Conservation (phyloP, 2,888 invertebrate species). For the Plusia festucae region DNA sequence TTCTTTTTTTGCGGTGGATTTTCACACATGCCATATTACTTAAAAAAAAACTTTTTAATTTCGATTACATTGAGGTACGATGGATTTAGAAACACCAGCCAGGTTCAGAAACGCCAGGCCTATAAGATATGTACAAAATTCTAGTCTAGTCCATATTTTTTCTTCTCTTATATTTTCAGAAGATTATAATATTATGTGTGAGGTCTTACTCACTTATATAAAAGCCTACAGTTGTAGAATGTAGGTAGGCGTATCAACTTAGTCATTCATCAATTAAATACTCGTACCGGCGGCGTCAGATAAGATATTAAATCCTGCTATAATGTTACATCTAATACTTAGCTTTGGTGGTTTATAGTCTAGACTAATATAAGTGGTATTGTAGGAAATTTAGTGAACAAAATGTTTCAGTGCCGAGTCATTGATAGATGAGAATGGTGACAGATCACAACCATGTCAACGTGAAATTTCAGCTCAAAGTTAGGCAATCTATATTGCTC, state of each 20-base stretch:
- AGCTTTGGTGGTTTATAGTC: slow-evolving; percentile 19
- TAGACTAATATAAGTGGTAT: not conserved
- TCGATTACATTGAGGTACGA: no score
- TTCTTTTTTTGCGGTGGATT: no score
- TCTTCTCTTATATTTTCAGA: not conserved
- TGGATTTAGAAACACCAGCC: no score
- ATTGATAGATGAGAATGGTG: not conserved
- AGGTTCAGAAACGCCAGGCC: no score
- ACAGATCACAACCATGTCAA: no score
- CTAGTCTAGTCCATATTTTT: no score
- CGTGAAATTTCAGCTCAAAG: not conserved
- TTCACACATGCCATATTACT: no score
- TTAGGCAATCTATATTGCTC: not conserved
- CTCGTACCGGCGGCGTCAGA: slow-evolving; percentile 22
- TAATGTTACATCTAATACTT: slow-evolving; percentile 35
- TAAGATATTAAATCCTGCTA: slow-evolving; percentile 32
- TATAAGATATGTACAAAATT: no score
- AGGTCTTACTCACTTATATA: slow-evolving; percentile 16
- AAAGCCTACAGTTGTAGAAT: slow-evolving; percentile 29
- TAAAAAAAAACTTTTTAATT: no score
- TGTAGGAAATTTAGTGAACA: not conserved
- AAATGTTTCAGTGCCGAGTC: not conserved
- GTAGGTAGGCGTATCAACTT: slow-evolving; percentile 37
- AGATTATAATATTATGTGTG: not conserved
- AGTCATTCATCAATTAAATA: slow-evolving; percentile 56